Base-by-base conservation (phyloP, 2,797 vertebrate genomes). In the Onychomys torridus region DNA sequence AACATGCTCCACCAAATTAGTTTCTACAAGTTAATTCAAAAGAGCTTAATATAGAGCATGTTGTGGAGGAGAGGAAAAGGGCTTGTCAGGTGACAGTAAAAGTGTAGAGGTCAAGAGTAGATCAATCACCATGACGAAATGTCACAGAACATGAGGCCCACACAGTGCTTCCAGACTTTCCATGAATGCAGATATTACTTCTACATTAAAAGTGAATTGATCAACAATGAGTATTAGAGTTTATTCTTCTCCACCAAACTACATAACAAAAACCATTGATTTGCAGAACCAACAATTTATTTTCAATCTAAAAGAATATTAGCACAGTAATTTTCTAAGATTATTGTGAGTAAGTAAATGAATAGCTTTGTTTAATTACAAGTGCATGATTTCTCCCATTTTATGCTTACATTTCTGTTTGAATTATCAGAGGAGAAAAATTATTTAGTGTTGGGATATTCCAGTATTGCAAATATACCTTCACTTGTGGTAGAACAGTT, bases 11-110 rank as follows among this genome's bases (percentile, higher is more conserved):
- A 69, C 52, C 37, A 92, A 96, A 97, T 95, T 87, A 75, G 34
- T 93, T 94, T 89, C 46, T n/a, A 91, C 21, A 88, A 96, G 96
- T 92, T 96, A 96, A 94, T 97, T 97, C 81, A 52, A 93, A 96
- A 90, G 2, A 43, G n/a, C 55, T 96, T 89, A 93, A 63, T 85
- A 95, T 92, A 87, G 21, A 94, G 59, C 46, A 73, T 83, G 25
- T 83, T 89, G 2, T 55, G 67, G 55, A 94, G 90, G 34, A 79
- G 37, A 95, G 34, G 21, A 55, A 89, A 96, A 93, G 17, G 67
- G 29, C 46, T 93, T 92, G 4, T 69, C 65, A 92, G n/a, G 6
- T 29, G 94, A 61, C 25, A 61, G 27, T 17, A 93, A 75, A 93
- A 75, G 37, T 82, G 76, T 37, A 65, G 84, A 89, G 46, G 93